Evolutionary conservation across 2,888 invertebrate species (phyloP), one percentile per base, ranked within the genome.

Genomic region (Drosophila tripunctata): DNA sequence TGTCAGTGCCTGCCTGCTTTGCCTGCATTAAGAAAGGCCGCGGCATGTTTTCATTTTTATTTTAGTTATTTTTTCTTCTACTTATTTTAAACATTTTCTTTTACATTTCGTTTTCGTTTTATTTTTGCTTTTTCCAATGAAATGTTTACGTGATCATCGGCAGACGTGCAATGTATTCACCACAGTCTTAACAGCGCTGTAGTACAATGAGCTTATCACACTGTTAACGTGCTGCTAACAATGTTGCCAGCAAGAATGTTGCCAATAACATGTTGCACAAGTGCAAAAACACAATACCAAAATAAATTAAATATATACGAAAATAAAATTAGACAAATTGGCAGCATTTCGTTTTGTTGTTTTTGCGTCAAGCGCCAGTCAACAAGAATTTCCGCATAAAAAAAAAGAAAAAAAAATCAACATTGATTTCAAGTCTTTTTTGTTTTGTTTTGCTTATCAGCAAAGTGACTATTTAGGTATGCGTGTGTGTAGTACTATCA

Each of bases 1-100:
- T 81, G 82, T 84, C 85, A 87, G 74, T 69, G 64, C 78, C 27
- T n/a, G n/a, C n/a, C n/a, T n/a, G n/a, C n/a, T n/a, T n/a, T n/a
- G n/a, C n/a, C n/a, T 77, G 75, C 78, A 78, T 67, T 66, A 75
- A 65, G 72, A 75, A 72, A 73, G 73, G 76, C 73, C 75, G 61
- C 67, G 56, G 54, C 78, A 56, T 78, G 56, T 70, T 75, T 72
- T 64, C 27, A 15, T 51, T 50, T n/a, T 48, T 35, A 33, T 19
- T 54, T 52, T 21, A 6, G 8, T 19, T 33, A 5, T 21, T 7
- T 35, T 30, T 19, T 10, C 21, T 33, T 38, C 15, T 31, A 15
- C 6, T 43, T 15, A 15, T 50, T 44, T 47, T 36, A 17, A 19
- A 4, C 17, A 41, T 33, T 38, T 44, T 54, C 24, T 30, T 45